These are phyloP conservation scores for Drosophila colorata DNA, from an alignment of 2,888 invertebrate genomes.

Conservation along the genomic window DNA sequence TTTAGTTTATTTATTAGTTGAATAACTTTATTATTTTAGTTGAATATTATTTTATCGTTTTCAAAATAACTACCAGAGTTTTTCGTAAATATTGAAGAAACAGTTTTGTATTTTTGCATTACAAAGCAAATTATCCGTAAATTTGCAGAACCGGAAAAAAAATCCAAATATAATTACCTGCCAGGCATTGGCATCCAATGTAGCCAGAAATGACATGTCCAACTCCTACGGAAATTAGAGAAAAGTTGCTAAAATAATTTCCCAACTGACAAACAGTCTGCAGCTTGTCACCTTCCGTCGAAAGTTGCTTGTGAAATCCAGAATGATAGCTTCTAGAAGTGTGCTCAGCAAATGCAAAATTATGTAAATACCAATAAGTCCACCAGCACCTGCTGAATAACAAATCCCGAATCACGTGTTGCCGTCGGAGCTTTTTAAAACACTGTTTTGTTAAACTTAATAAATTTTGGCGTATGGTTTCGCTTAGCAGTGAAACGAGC, in stretches of 20 bases:
- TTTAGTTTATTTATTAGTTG: too few species aligned
- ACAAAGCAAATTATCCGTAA: background rate
- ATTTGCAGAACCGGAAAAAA: background rate
- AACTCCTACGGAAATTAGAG: conserved; percentile 82
- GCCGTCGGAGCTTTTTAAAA: conserved; percentile 63
- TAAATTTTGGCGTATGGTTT: conserved; percentile 39
- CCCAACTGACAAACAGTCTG: conserved; percentile 36
- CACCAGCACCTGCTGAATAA: conserved; percentile 14
- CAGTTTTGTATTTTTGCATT: background rate
- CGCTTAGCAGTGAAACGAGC: conserved; percentile 32
- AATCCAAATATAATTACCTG: conserved; percentile 84
- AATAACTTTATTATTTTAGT: too few species aligned
- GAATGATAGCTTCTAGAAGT: conserved; percentile 73
- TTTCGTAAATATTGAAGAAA: background rate
- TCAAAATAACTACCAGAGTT: background rate
- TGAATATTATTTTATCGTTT: too few species aligned
- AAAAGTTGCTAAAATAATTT: conserved; percentile 68
- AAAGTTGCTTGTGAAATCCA: conserved; percentile 85
- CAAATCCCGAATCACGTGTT: conserved; percentile 27
- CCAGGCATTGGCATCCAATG: conserved; percentile 86
- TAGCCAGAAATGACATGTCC: conserved; percentile 86
- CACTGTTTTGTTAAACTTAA: conserved; percentile 39
- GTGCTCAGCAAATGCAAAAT: conserved; percentile 53
- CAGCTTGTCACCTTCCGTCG: conserved; percentile 77
- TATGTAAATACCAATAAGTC: conserved; percentile 61